These are phyloP conservation scores for Myotis findleyi DNA, from an alignment of 2,797 vertebrate species.

Conservation along the genomic window DNA sequence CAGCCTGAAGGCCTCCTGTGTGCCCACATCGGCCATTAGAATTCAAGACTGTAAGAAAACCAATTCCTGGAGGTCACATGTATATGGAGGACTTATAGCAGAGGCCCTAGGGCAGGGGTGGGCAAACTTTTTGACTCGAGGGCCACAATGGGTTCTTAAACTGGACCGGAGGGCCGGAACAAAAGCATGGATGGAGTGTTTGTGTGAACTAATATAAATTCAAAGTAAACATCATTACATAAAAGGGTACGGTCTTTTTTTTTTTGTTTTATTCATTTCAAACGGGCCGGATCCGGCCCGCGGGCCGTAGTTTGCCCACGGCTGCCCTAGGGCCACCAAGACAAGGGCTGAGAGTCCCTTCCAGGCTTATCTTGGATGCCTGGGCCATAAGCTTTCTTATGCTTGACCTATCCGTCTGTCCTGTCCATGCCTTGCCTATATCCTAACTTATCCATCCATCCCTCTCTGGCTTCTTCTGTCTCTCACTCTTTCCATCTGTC, in stretches of 20 bases:
- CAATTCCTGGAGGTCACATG: background rate
- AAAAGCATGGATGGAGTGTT: too few species aligned
- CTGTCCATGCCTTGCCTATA: background rate
- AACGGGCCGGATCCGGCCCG: too few species aligned
- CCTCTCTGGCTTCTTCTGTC: background rate
- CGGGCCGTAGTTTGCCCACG: too few species aligned
- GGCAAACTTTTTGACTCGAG: too few species aligned
- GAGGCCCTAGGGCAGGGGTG: background rate
- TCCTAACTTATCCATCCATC: background rate
- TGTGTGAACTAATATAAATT: too few species aligned
- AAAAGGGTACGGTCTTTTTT: too few species aligned
- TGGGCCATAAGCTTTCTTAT: background rate
- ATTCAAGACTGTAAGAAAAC: background rate
- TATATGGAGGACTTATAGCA: accelerated
- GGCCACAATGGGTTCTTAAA: too few species aligned
- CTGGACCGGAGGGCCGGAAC: too few species aligned
- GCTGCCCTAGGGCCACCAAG: background rate
- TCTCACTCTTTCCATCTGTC: background rate
- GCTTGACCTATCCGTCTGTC: background rate
- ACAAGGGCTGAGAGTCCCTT: background rate
- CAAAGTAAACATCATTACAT: too few species aligned
- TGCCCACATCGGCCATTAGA: background rate
- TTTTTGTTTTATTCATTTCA: too few species aligned
- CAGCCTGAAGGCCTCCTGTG: background rate
- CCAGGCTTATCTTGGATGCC: background rate